Percentiles rank a stretch among this genome's conserved stretches.
These are phyloP conservation scores for Thamnophis sirtalis DNA, from an alignment of 2,113 vertebrate species.

Conservation along the genomic window DNA sequence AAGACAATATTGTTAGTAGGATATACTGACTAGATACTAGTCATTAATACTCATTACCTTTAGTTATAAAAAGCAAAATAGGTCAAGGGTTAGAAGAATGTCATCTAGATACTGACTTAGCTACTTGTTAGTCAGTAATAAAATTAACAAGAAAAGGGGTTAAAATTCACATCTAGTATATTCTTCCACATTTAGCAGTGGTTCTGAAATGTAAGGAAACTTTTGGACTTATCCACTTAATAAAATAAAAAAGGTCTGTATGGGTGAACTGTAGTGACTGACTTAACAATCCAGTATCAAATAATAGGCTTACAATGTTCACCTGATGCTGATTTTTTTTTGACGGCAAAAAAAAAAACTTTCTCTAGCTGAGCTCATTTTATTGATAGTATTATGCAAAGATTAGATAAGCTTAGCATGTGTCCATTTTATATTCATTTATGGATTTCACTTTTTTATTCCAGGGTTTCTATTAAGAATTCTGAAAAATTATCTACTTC, in stretches of 20 bases:
- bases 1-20: not conserved
- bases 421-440: not conserved
- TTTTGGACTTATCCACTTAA: not conserved
- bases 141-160: not conserved
- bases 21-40: not conserved
- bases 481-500: not conserved
- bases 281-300: slow-evolving; percentile 1
- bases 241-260: not conserved
- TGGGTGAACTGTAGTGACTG: slow-evolving; percentile 18
- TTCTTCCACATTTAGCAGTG: not conserved
- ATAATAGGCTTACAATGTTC: not conserved
- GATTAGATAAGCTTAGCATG: not conserved
- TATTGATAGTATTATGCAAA: not conserved
- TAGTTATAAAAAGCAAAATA: not conserved
- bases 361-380: slow-evolving; percentile 1
- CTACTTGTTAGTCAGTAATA: slow-evolving; percentile 4
- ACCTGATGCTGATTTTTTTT: not conserved
- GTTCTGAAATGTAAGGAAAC: slow-evolving; percentile 1
- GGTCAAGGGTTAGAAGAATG: slow-evolving; percentile 12
- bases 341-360: not conserved
- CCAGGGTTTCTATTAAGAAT: not conserved
- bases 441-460: not conserved
- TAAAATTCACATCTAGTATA: not conserved
- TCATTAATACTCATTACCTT: not conserved
- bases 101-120: not conserved